Percentiles rank a stretch among this genome's conserved stretches.
Evolutionary conservation across 2,797 vertebrate genomes (phyloP).

Genomic region (Galagoides demidoff): DNA sequence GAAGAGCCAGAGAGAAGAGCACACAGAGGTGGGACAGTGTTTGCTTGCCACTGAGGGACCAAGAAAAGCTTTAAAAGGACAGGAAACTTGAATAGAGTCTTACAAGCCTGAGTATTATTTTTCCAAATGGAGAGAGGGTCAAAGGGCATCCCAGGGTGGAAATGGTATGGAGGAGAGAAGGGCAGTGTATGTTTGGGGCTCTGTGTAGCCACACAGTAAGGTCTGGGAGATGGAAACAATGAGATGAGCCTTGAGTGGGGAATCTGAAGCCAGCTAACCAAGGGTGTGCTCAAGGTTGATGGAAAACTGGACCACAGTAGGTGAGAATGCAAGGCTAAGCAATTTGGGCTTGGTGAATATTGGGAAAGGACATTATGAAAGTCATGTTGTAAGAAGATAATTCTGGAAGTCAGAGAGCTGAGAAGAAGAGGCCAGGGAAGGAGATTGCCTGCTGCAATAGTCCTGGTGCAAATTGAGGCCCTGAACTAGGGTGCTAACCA

Average conservation of each 20-base stretch:
- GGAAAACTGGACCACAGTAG: background rate
- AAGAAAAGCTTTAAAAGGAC: slow-evolving; percentile 7
- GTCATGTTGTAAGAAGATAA: slow-evolving; percentile 31
- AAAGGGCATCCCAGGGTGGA: background rate
- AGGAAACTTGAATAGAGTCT: background rate
- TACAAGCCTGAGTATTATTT: background rate
- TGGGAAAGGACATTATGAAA: slow-evolving; percentile 15
- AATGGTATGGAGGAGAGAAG: background rate
- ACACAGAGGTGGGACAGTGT: background rate
- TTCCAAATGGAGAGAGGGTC: background rate
- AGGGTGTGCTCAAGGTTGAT: background rate
- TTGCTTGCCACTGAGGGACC: background rate
- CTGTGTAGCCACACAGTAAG: background rate
- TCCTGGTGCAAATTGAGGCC: background rate
- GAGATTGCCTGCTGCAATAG: background rate
- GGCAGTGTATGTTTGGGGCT: background rate
- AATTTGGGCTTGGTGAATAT: background rate
- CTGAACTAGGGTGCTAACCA: background rate
- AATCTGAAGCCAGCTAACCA: background rate
- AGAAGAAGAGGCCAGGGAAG: slow-evolving; percentile 33
- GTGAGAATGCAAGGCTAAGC: background rate
- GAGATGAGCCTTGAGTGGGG: background rate
- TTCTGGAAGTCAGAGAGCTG: slow-evolving; percentile 6
- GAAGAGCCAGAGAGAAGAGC: background rate
- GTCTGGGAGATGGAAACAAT: background rate